Percentiles rank a stretch among this genome's conserved stretches.
Conservation (phyloP, 2,797 vertebrate genomes). For the Malurus leucopterus region DNA sequence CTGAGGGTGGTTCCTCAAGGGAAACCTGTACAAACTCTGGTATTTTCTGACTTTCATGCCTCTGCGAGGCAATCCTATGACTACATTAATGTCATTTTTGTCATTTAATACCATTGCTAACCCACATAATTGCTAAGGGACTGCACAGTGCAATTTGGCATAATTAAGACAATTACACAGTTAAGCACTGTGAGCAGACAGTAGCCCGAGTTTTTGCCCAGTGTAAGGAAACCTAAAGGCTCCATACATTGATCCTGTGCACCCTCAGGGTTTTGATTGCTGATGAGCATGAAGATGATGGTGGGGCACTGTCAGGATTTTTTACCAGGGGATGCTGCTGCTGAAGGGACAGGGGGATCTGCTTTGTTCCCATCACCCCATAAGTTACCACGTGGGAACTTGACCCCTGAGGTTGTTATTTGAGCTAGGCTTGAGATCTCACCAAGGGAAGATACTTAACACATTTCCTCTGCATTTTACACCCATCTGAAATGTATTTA, state of each 20-base stretch:
- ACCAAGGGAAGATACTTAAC: background rate
- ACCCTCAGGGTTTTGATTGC: background rate
- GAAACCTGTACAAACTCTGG: background rate
- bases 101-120: conserved; percentile 9
- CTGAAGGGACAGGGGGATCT: background rate
- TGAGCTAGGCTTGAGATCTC: background rate
- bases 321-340: background rate
- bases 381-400: background rate
- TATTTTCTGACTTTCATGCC: background rate
- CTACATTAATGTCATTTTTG: conserved; percentile 5
- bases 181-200: background rate
- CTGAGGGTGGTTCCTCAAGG: background rate
- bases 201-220: background rate
- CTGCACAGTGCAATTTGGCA: background rate
- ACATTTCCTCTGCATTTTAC: conserved; percentile 27
- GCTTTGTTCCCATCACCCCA: background rate
- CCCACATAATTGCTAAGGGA: conserved; percentile 33
- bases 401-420: background rate
- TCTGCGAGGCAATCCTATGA: background rate
- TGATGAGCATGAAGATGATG: background rate
- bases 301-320: background rate
- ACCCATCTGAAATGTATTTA: conserved; percentile 41
- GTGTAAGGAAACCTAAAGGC: background rate
- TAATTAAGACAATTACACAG: conserved; percentile 13
- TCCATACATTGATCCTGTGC: background rate